These are phyloP conservation scores for Phaenicophaeus curvirostris DNA, from an alignment of 2,797 vertebrate species.

Conservation along the genomic window DNA sequence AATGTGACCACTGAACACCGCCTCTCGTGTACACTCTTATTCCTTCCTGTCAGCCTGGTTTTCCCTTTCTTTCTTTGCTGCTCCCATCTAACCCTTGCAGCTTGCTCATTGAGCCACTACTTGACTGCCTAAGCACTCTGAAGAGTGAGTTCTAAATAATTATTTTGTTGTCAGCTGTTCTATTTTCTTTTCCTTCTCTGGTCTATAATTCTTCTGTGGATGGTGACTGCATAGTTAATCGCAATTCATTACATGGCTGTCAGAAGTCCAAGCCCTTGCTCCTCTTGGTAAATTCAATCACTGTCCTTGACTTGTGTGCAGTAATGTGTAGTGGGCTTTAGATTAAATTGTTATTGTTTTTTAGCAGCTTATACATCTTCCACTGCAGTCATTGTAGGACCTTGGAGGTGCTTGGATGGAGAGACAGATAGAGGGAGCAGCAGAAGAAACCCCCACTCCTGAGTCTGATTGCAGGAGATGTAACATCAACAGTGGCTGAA, in stretches of 20 bases:
- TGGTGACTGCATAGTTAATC: not conserved
- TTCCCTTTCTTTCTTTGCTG: not conserved
- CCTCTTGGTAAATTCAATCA: not conserved
- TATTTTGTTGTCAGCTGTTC: conserved; percentile 11
- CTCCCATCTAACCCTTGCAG: not conserved
- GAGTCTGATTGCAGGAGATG: rapidly evolving
- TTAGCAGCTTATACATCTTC: not conserved
- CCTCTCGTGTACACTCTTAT: not conserved
- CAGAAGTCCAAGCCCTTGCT: not conserved
- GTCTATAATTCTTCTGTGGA: not conserved
- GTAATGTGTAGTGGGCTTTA: not conserved
- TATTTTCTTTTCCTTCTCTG: not conserved
- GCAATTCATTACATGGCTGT: not conserved
- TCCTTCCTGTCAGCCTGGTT: rapidly evolving
- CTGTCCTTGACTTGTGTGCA: not conserved
- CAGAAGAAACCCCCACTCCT: not conserved
- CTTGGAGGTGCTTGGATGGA: not conserved
- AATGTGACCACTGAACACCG: not conserved
- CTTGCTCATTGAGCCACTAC: not conserved
- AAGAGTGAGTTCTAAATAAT: not conserved
- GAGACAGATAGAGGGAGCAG: not conserved
- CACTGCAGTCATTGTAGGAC: not conserved
- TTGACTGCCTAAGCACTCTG: not conserved
- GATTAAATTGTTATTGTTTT: conserved; percentile 20
- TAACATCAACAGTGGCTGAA: not conserved